Evolutionary conservation across 1,140 invertebrate genomes (phyloP).

Genomic region (Drosophila setifemur): DNA sequence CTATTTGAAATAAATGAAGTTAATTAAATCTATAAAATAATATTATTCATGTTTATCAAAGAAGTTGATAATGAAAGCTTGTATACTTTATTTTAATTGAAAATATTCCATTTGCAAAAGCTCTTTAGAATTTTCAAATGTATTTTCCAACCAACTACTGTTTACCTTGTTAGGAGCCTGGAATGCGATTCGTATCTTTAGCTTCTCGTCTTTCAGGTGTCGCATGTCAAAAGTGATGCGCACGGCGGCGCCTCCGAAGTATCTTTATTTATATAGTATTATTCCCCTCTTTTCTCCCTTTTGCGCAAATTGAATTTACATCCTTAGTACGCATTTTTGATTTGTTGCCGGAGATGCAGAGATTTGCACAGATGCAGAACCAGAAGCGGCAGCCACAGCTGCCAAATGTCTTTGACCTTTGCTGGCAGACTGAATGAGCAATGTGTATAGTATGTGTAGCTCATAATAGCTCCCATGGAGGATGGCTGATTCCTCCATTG

Average conservation of each 20-base stretch:
- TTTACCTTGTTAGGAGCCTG: conserved; percentile 38
- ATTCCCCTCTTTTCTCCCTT: neutral
- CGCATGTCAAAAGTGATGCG: conserved; percentile 51
- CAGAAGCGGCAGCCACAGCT: conserved; percentile 24
- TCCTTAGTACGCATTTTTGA: conserved; percentile 80
- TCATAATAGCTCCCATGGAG: conserved; percentile 62
- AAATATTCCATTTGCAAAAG: too few relatives aligned
- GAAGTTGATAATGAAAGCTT: too few relatives aligned
- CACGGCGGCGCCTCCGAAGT: conserved; percentile 34
- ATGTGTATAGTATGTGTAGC: conserved; percentile 7
- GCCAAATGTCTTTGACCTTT: conserved; percentile 73
- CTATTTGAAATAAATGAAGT: neutral
- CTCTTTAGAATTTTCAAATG: neutral
- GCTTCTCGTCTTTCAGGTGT: conserved; percentile 57
- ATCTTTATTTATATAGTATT: conserved; percentile 26
- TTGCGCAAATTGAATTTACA: conserved; percentile 71
- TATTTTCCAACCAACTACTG: conserved; percentile 2
- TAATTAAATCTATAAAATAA: neutral
- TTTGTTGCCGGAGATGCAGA: conserved; percentile 46
- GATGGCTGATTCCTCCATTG: conserved; percentile 41
- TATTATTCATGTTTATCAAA: too few relatives aligned
- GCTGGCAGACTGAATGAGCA: conserved; percentile 13
- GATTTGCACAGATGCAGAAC: conserved; percentile 36
- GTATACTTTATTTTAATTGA: too few relatives aligned
- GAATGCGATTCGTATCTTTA: conserved; percentile 47